These are phyloP conservation scores for Lucilia sericata DNA, from an alignment of 1,140 invertebrate genomes.

Conservation along the genomic window DNA sequence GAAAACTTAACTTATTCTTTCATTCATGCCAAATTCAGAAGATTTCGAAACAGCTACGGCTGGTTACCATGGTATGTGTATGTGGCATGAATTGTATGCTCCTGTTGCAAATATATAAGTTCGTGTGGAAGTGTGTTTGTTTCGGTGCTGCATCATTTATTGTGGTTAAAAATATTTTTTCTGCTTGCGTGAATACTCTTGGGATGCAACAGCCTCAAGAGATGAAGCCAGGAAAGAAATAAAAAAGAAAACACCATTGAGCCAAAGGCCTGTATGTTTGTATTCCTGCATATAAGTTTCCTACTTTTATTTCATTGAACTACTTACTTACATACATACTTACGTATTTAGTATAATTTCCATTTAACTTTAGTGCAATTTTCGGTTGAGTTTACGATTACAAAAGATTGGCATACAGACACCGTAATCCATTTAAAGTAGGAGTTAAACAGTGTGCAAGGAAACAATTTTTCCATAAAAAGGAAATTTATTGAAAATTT, in stretches of 20 bases:
- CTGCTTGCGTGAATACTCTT: slow-evolving; percentile 5
- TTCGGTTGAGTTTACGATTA: not conserved
- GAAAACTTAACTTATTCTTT: not conserved
- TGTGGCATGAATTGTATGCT: not conserved
- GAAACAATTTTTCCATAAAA: too few relatives aligned
- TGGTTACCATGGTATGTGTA: not conserved
- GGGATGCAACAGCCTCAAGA: slow-evolving; percentile 42
- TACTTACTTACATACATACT: not conserved
- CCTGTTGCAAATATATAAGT: not conserved
- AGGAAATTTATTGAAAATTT: too few relatives aligned
- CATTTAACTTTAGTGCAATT: slow-evolving; percentile 3
- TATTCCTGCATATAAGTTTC: not conserved
- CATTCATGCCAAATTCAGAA: slow-evolving; percentile 23
- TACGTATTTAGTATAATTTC: not conserved
- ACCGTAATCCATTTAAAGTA: not conserved
- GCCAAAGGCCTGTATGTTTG: slow-evolving; percentile 10
- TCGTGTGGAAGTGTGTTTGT: not conserved
- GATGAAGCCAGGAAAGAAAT: not conserved
- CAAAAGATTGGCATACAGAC: slow-evolving; percentile 9
- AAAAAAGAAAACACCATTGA: not conserved
- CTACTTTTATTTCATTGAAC: slow-evolving; percentile 10
- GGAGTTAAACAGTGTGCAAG: too few relatives aligned
- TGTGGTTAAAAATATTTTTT: slow-evolving; percentile 30
- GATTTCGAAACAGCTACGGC: not conserved
- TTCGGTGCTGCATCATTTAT: slow-evolving; percentile 15